Evolutionary conservation across 2,888 invertebrate species (phyloP), one percentile per base, ranked within the genome.

Genomic region (Drosophila prolongata): DNA sequence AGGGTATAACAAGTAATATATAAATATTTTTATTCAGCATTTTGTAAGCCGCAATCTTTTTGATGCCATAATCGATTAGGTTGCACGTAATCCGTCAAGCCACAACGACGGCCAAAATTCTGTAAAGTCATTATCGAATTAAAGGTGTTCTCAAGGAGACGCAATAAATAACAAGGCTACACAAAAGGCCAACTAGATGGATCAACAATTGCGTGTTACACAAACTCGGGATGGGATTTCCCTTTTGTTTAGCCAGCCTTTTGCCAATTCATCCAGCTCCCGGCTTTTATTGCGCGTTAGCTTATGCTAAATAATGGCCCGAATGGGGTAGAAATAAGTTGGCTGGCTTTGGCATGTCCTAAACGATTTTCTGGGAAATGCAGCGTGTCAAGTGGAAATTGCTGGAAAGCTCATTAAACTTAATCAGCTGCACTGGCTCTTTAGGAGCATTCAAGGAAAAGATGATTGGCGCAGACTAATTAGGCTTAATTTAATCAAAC

Each of bases 231-330:
- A 14, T 11, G 8, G 13, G 11, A 27, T 6, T 14, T 6, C 10
- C 30, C 30, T 16, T 14, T 16, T 0, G n/a, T 14, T n/a, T 27
- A 4, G n/a, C 40, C 19, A 10, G 62, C 59, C 53, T 71, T 80
- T 57, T 71, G 77, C 60, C 78, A 76, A 78, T 73, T 80, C 76
- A 86, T 77, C 65, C 67, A 50, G 16, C 72, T 47, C 62, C 56
- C 65, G 75, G 67, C 69, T 75, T 67, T 78, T 62, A 82, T 78
- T 65, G 72, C 77, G 67, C 66, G 73, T 75, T 77, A 77, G 80
- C 74, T 83, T 78, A 78, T 82, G 83, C 55, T 83, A 86, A 83
- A 80, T 77, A 69, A 69, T 65, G 55, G 35, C 56, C 14, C 34
- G 62, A 70, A 55, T 57, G 55, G 54, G 47, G 59, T 16, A 30